Conservation (phyloP, 2,113 vertebrate species). For the Fulica atra region DNA sequence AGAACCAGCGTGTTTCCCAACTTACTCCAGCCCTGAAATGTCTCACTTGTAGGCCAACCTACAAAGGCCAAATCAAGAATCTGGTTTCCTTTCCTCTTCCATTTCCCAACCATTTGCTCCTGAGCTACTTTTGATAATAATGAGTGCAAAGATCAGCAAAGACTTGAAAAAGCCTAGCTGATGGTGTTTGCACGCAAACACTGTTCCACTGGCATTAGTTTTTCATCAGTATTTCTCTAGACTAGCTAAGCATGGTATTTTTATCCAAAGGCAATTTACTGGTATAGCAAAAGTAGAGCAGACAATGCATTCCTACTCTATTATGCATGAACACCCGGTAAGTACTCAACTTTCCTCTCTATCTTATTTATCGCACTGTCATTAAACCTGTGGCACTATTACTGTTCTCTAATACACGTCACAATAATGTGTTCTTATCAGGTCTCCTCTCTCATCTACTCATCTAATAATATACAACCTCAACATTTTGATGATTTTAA, state of each 20-base stretch:
- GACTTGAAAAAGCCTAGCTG: not conserved
- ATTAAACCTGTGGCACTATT: constrained; percentile 42
- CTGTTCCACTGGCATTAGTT: constrained; percentile 8
- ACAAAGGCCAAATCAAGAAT: not conserved
- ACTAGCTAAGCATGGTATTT: constrained; percentile 49
- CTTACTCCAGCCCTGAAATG: not conserved
- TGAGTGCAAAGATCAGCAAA: not conserved
- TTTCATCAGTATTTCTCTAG: constrained; percentile 47
- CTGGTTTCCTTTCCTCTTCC: not conserved
- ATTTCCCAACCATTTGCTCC: not conserved
- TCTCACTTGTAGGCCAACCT: not conserved
- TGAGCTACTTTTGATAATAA: not conserved
- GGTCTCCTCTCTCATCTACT: not conserved
- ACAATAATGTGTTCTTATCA: constrained; percentile 1
- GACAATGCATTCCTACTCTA: constrained; percentile 49
- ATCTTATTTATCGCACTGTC: constrained; percentile 34
- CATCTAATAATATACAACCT: constrained; percentile 3
- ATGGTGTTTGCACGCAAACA: not conserved
- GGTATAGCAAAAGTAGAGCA: constrained; percentile 38
- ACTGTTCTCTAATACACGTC: constrained; percentile 1
- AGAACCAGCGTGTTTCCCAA: not conserved
- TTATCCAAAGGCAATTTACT: constrained; percentile 61
- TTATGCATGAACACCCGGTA: constrained; percentile 50
- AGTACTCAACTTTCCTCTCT: constrained; percentile 19
- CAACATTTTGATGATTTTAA: constrained; percentile 1